These are phyloP conservation scores for Zoroaster sp. DNA, from an alignment of 53 echinoderm and acorn worm genomes.

Conservation along the genomic window DNA sequence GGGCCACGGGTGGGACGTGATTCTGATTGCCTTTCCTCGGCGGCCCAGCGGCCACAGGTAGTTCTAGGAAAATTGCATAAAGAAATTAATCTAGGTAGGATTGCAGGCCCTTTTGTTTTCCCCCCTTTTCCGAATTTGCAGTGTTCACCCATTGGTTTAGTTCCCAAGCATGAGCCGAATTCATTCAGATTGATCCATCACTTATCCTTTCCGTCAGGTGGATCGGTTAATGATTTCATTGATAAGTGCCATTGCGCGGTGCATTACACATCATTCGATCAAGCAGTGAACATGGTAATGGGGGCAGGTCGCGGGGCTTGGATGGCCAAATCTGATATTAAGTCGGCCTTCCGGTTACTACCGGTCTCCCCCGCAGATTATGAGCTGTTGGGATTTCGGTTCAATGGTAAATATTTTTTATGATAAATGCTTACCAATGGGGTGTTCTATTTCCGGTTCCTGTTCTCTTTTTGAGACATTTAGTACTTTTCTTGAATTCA, in stretches of 20 bases:
- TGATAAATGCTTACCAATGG: conserved; percentile 64
- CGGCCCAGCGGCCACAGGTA: background rate
- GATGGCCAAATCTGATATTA: conserved; percentile 34
- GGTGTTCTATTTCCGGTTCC: conserved; percentile 24
- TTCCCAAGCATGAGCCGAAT: conserved; percentile 44
- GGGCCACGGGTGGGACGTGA: background rate
- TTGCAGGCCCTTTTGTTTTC: conserved; percentile 11
- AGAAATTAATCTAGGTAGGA: conserved; percentile 3
- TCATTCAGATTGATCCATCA: conserved; percentile 7
- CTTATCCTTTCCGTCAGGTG: conserved; percentile 11
- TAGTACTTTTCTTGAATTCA: conserved; percentile 32
- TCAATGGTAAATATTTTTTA: no score
- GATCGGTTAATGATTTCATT: conserved; percentile 2
- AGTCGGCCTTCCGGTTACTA: conserved; percentile 22
- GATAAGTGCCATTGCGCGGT: background rate
- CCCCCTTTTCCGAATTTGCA: conserved; percentile 15
- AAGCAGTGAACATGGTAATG: background rate
- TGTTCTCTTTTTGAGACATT: conserved; percentile 48
- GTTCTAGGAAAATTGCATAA: background rate
- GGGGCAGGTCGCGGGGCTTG: background rate
- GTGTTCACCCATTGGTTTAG: conserved; percentile 43
- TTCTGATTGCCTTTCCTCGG: background rate
- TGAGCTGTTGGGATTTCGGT: background rate
- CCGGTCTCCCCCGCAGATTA: conserved; percentile 28
- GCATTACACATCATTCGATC: background rate